Evolutionary conservation across 2,888 invertebrate species (phyloP), one percentile per base, ranked within the genome.

Genomic region (Halictus ligatus): DNA sequence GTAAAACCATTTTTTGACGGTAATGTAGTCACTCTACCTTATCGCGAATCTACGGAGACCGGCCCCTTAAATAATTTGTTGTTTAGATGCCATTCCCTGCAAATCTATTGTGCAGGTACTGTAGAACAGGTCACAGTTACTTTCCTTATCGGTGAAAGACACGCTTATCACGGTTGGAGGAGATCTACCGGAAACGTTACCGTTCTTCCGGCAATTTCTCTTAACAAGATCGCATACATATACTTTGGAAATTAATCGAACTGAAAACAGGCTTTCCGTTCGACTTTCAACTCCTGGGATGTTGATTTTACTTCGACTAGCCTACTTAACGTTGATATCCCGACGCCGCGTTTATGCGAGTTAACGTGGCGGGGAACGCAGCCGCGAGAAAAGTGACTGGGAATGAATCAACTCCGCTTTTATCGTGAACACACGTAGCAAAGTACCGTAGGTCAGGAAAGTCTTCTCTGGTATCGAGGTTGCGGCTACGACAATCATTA

Each of bases 91-190:
- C 13, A 15, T 48, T 48, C 15, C 15, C 48, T 48, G 48, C 15
- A 48, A 48, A 50, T 15, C 8, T 43, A 43, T 8, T 0, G 8
- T 43, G 0, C 15, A 1, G 25, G 25, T 12, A 25, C 25, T 4
- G 4, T 83, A 82, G 80, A 84, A 78, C 79, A 85, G 86, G 79
- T 82, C 87, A 84, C 80, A 40, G 48, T 80, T 71, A 82, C 72
- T 89, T 78, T 73, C 67, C 77, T 83, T 89, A 89, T 89, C 89
- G 84, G 25, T 78, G 54, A 60, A 81, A 84, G 73, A 48, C 67
- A 15, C n/a, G 12, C 48, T 86, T 83, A 64, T 86, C 74, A 54
- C 60, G 29, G 15, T 15, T 74, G 21, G 60, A 78, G 75, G 64
- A 74, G 76, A 60, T 78, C 64, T 50, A 25, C 75, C 75, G 79